Conservation (phyloP, 2,797 vertebrate species). For the Sebastes taczanowskii region DNA sequence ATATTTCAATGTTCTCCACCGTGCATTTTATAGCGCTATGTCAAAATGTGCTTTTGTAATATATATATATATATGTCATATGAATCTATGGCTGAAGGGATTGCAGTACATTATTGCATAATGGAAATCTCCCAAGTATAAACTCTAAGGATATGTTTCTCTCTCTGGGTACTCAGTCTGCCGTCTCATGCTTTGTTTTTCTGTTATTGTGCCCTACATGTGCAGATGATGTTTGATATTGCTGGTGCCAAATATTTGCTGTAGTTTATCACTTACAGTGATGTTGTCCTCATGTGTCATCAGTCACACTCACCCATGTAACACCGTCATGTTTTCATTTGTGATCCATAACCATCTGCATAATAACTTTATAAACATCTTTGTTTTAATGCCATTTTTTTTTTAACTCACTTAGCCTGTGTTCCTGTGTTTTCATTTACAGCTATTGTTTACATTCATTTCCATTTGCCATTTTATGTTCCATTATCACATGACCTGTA, state of each 20-base stretch:
- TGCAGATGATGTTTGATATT: slow-evolving; percentile 14
- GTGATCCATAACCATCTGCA: slow-evolving; percentile 19
- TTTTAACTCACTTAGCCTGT: background rate
- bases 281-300: background rate
- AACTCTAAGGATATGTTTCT: background rate
- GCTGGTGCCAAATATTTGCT: slow-evolving; percentile 29
- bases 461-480: slow-evolving; percentile 12
- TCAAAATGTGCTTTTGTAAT: slow-evolving; percentile 5
- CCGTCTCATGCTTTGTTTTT: background rate
- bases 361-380: slow-evolving; percentile 17
- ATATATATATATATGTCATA: background rate
- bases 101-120: slow-evolving; percentile 3
- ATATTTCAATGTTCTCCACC: background rate
- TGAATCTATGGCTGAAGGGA: background rate
- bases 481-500: slow-evolving; percentile 21
- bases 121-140: background rate
- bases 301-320: slow-evolving; percentile 12
- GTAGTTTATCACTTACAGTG: slow-evolving; percentile 16
- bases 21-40: background rate
- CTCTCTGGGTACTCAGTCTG: background rate
- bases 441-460: slow-evolving; percentile 18
- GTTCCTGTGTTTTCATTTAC: background rate
- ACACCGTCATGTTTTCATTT: slow-evolving; percentile 24
- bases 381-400: slow-evolving; percentile 8
- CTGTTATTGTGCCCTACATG: background rate